A percentile compares a stretch with the other conserved stretches of the same genome.
Evolutionary conservation across 2,888 invertebrate genomes (phyloP).

Genomic region (Trichogramma dendrolimi): DNA sequence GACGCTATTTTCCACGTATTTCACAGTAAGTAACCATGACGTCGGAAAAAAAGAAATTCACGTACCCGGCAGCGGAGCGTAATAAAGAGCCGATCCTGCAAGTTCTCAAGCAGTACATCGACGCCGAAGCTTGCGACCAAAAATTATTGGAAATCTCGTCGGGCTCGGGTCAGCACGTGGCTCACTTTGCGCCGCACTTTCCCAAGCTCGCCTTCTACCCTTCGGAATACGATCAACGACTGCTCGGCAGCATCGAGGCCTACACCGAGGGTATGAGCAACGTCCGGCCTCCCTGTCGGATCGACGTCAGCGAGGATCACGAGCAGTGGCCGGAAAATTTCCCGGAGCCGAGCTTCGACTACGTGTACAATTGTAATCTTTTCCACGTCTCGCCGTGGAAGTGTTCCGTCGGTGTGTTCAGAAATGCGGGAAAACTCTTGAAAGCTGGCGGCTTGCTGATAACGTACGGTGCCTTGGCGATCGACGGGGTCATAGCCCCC

Average conservation of each 20-base stretch:
- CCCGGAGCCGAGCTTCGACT: constrained; percentile 61
- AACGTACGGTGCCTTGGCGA: constrained; percentile 81
- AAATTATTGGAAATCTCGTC: constrained; percentile 71
- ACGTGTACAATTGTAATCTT: constrained; percentile 81
- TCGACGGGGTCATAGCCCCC: constrained; percentile 73
- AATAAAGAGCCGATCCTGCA: constrained; percentile 73
- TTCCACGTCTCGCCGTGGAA: constrained; percentile 77
- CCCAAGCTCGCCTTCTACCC: constrained; percentile 75
- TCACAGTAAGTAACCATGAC: constrained; percentile 19
- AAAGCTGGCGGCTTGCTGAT: constrained; percentile 68
- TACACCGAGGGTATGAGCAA: constrained; percentile 55
- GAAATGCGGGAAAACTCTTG: constrained; percentile 67
- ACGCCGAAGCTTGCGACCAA: constrained; percentile 45
- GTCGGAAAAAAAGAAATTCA: constrained; percentile 54
- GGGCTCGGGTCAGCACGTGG: constrained; percentile 78
- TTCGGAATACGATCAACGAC: constrained; percentile 65
- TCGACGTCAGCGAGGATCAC: constrained; percentile 63
- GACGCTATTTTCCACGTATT: too few species aligned
- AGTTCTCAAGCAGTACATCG: constrained; percentile 63
- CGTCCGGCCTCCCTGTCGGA: constrained; percentile 61
- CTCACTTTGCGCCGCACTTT: constrained; percentile 73
- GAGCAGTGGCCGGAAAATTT: constrained; percentile 46
- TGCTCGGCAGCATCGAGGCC: constrained; percentile 58
- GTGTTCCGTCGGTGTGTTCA: constrained; percentile 73
- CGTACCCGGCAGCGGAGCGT: constrained; percentile 69